Evolutionary conservation across 2,888 invertebrate species (phyloP), one percentile per base, ranked within the genome.

Genomic region (Lacanobia wlatinum): DNA sequence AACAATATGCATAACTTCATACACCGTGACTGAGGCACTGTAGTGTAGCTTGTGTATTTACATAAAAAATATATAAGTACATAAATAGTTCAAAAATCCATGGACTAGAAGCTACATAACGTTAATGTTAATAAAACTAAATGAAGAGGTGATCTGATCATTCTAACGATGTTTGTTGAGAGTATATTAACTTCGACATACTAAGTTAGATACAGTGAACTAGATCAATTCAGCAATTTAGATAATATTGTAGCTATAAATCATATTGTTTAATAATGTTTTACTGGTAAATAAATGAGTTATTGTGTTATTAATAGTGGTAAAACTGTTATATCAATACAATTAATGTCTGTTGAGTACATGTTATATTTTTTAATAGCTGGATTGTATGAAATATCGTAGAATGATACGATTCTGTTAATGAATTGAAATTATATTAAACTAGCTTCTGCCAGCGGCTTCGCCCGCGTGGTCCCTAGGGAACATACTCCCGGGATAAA

Each of bases 1-100:
- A 92, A 94, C 91, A 95, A 94, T 90, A 91, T 91, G 89, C 73
- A 79, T 56, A 83, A 79, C 63, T 83, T 83, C 80, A 91, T 78
- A 89, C 75, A 89, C 82, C 87, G 83, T 89, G 80, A 72, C 70
- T 61, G 46, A 40, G 48, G 66, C 50, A 59, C 56, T 66, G 46
- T 56, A 70, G 72, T 68, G 46, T 62, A 56, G n/a, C 53, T 52
- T 58, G 62, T 75, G 59, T 81, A 65, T 66, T 58, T 52, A 64
- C 12, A 78, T 62, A 56, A 34, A 70, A 63, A 34, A 23, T 53
- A 40, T 23, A 1, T 12, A 8, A 52, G 34, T 53, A 66, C 18
- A 70, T 64, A 73, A 14, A 66, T 82, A 83, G 89, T 90, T 91
- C 89, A 90, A 90, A 91, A 91, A 88, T 87, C 88, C 89, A 87